Conservation (phyloP, 2,888 invertebrate genomes). For the Caenorhabditis sp. region DNA sequence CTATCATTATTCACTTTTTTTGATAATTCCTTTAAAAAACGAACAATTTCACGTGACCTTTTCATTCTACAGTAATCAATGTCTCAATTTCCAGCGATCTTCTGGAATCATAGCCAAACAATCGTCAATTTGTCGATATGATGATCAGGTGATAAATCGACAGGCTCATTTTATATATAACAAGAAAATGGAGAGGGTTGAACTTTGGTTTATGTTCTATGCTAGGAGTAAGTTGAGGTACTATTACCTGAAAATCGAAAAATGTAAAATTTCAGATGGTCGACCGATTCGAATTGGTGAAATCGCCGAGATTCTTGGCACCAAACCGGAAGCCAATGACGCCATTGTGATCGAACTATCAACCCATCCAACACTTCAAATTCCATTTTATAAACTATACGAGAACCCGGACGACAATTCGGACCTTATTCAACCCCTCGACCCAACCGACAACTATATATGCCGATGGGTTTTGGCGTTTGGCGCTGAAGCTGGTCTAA, state of each 20-base stretch:
- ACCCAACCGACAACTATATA: slow-evolving; percentile 11
- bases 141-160: slow-evolving; percentile 27
- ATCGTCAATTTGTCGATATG: slow-evolving; percentile 35
- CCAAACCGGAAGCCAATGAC: slow-evolving; percentile 39
- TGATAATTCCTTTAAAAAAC: no score
- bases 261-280: slow-evolving; percentile 11
- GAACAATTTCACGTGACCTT: no score
- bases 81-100: slow-evolving; percentile 27
- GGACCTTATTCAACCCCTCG: slow-evolving; percentile 12
- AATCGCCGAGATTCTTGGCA: slow-evolving; percentile 38
- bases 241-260: background rate
- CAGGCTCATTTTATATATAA: slow-evolving; percentile 38
- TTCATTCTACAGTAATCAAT: no score
- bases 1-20: no score
- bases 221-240: slow-evolving; percentile 23
- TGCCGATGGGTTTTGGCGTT: slow-evolving; percentile 33
- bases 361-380: slow-evolving; percentile 34
- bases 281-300: slow-evolving; percentile 27
- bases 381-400: slow-evolving; percentile 39
- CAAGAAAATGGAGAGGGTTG: slow-evolving; percentile 20
- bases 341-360: slow-evolving; percentile 38
- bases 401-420: slow-evolving; percentile 34
- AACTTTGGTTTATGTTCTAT: slow-evolving; percentile 44
- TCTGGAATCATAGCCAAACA: slow-evolving; percentile 38
- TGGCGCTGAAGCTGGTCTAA: slow-evolving; percentile 32